Evolutionary conservation across 2,888 invertebrate genomes (phyloP).

Genomic region (Scaptomyza tumidula): DNA sequence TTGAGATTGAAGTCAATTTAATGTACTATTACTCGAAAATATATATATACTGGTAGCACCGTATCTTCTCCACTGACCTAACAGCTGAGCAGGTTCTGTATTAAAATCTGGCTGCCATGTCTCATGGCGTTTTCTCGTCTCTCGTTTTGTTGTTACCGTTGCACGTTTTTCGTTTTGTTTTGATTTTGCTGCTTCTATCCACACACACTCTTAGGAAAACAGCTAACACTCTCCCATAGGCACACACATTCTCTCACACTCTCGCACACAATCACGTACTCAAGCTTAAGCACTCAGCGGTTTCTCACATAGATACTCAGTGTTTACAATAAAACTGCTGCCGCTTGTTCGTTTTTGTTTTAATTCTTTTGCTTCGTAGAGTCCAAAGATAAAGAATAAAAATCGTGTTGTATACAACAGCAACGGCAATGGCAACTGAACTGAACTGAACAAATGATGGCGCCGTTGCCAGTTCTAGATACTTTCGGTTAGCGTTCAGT

Average conservation of each 20-base stretch:
- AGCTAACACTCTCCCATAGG: neutral
- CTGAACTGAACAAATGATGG: constrained; percentile 33
- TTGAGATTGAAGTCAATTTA: neutral
- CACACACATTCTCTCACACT: constrained; percentile 7
- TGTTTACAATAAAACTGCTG: constrained; percentile 6
- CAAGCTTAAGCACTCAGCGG: constrained; percentile 8
- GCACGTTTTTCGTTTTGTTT: constrained; percentile 78
- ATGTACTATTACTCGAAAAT: neutral
- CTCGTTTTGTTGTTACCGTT: constrained; percentile 50
- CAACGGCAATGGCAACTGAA: constrained; percentile 24
- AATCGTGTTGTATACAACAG: constrained; percentile 42
- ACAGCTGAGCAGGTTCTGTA: constrained; percentile 40
- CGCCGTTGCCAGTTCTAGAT: constrained; percentile 77
- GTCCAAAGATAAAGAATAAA: constrained; percentile 69
- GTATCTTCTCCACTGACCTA: constrained; percentile 3
- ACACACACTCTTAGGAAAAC: constrained; percentile 16
- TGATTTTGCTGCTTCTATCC: constrained; percentile 71
- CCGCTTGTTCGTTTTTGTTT: constrained; percentile 70
- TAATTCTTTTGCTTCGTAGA: constrained; percentile 73
- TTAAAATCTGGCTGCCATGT: neutral
- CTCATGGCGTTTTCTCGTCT: constrained; percentile 24
- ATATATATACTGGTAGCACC: neutral
- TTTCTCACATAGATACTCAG: constrained; percentile 43
- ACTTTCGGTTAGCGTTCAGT: constrained; percentile 73
- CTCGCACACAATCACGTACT: constrained; percentile 14